Conservation (phyloP, 2,888 invertebrate genomes). For the Pollenia angustigena region DNA sequence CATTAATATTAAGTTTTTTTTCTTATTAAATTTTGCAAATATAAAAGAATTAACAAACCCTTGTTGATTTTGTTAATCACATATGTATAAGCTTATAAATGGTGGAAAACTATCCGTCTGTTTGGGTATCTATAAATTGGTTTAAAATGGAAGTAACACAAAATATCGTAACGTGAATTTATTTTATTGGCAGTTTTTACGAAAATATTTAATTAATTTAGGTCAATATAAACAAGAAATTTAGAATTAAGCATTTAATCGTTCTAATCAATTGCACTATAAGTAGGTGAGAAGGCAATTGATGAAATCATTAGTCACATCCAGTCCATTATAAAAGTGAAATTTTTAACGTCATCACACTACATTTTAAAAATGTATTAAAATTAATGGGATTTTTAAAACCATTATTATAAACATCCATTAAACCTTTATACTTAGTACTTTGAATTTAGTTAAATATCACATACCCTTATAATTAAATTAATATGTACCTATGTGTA, state of each 20-base stretch:
- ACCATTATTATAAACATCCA: no score
- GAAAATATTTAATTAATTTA: constrained; percentile 31
- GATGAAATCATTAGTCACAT: constrained; percentile 21
- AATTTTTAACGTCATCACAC: constrained; percentile 23
- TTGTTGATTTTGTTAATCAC: constrained; percentile 16
- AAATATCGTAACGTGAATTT: constrained; percentile 3
- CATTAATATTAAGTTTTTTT: no score
- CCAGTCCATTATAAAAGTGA: constrained; percentile 27
- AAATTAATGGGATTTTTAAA: not conserved
- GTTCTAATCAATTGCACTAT: not conserved
- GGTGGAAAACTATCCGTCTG: not conserved
- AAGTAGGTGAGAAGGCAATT: constrained; percentile 23
- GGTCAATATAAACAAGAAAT: constrained; percentile 52
- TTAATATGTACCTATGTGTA: not conserved
- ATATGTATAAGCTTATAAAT: constrained; percentile 5
- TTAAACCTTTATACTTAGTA: no score
- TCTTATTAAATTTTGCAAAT: not conserved
- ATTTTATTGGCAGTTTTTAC: constrained; percentile 10
- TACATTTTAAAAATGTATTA: not conserved
- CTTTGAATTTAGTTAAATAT: not conserved
- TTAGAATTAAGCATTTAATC: constrained; percentile 21
- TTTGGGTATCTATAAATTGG: not conserved
- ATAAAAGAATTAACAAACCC: not conserved
- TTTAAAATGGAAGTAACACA: not conserved
- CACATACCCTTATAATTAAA: not conserved